Evolutionary conservation across 2,888 invertebrate genomes (phyloP), one percentile per base, ranked within the genome.

Genomic region (Alentia gelatinosa): DNA sequence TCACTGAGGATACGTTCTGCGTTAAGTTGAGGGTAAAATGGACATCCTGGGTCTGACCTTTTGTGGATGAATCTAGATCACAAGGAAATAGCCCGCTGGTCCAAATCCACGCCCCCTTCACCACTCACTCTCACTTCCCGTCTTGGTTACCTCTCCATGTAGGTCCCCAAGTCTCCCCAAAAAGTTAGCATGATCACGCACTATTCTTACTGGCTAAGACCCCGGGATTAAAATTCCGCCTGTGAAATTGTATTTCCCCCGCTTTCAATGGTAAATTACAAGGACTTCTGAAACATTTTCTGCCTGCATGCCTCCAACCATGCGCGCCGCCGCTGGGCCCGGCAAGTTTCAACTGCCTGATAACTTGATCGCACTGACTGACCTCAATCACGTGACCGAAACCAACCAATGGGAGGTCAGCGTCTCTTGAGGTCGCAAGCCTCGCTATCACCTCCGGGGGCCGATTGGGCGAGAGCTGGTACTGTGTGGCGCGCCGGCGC

Each of bases 241-340:
- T 89, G 89, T 89, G 89, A 89, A 89, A 89, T 89, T 89, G 89
- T 63, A 89, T 89, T 89, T 89, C 56, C 56, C 89, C n/a, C 86
- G 35, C 1, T 50, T 63, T 89, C 89, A 89, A 89, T 63, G 37
- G 63, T n/a, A 63, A 89, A 89, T 63, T 89, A 89, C 37, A 56
- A 35, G 63, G 56, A 39, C 89, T 50, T 86, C 86, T 30, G 86
- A 50, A 47, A 47, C 42, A 33, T 47, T 86, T 42, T 86, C 86
- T 86, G 86, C 47, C 86, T 47, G 47, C 47, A 23, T 86, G 86
- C 1, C 12, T 86, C 50, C 47, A 42, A 5, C 47, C 30, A 15
- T 35, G 33, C 12, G 19, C 42, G 50, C 47, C 30, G 35, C 47
- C 47, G 12, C 30, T 30, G 47, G 47, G 30, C 50, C 15, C 47